These are phyloP conservation scores for Lathamus discolor DNA, from an alignment of 2,113 vertebrate genomes.

Conservation along the genomic window DNA sequence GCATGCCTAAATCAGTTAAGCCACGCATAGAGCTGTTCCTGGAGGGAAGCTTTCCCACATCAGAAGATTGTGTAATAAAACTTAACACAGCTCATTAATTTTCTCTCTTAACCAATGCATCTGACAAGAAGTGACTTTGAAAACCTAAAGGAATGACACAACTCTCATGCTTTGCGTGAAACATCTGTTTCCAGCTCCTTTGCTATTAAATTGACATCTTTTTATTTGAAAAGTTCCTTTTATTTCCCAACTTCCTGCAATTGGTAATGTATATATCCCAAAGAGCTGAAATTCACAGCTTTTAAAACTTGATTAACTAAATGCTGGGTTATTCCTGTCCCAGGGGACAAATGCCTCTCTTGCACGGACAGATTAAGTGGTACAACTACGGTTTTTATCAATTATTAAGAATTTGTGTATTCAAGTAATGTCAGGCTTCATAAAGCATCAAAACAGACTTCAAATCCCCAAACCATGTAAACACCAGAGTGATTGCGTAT, in stretches of 20 bases:
- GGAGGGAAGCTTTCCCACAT: conserved; percentile 75
- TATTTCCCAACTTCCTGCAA: conserved; percentile 80
- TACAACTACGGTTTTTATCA: conserved; percentile 62
- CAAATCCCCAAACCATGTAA: conserved; percentile 67
- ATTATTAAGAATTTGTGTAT: conserved; percentile 73
- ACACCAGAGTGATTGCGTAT: conserved; percentile 41
- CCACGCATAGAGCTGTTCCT: conserved; percentile 60
- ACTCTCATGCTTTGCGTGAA: conserved; percentile 65
- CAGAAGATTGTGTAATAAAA: conserved; percentile 78
- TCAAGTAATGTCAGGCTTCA: conserved; percentile 68
- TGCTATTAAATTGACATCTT: conserved; percentile 83
- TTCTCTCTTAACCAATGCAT: conserved; percentile 80
- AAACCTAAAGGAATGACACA: conserved; percentile 77
- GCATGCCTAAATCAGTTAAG: conserved; percentile 72
- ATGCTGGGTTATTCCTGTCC: conserved; percentile 46
- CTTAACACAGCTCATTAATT: conserved; percentile 85
- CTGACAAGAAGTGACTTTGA: conserved; percentile 84
- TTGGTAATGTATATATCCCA: conserved; percentile 75
- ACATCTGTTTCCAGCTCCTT: conserved; percentile 82
- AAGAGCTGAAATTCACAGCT: conserved; percentile 69
- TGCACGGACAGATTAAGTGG: conserved; percentile 6
- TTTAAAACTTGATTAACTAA: conserved; percentile 65
- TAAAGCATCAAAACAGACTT: conserved; percentile 71
- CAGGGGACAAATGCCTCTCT: conserved; percentile 40
- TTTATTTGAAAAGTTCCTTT: conserved; percentile 83